A percentile compares a stretch with the other conserved stretches of the same genome.
Conservation (phyloP, 1,140 invertebrate species). For the Aphaenogaster ashmeadi region DNA sequence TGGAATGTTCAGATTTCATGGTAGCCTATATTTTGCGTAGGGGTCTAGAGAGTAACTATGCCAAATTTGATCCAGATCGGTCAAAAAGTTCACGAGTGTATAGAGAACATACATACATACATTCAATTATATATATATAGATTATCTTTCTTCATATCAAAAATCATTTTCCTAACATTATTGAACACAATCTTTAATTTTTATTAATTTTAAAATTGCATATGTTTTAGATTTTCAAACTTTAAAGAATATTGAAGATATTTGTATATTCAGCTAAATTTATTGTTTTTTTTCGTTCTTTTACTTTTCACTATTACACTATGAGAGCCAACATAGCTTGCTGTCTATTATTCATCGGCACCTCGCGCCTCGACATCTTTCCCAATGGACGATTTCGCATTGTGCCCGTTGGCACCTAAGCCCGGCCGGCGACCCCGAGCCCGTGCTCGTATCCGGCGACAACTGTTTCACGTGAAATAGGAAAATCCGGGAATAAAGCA, state of each 20-base stretch:
- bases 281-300: not conserved
- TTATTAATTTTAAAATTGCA: not conserved
- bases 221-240: too few relatives aligned
- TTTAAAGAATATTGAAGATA: not conserved
- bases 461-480: conserved; percentile 59
- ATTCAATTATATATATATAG: too few relatives aligned
- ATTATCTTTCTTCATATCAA: not conserved
- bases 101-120: too few relatives aligned
- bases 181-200: not conserved
- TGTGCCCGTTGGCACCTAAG: conserved; percentile 9
- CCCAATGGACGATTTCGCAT: conserved; percentile 34
- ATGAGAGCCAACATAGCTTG: not conserved
- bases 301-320: not conserved
- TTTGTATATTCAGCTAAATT: conserved; percentile 6
- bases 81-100: too few relatives aligned
- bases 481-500: conserved; percentile 60
- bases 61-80: too few relatives aligned
- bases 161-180: not conserved
- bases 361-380: conserved; percentile 38
- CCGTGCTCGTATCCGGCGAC: conserved; percentile 25
- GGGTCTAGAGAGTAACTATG: too few relatives aligned
- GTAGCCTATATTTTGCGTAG: too few relatives aligned
- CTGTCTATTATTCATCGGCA: conserved; percentile 42
- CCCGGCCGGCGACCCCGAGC: not conserved
- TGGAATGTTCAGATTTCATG: too few relatives aligned